A percentile compares a stretch with the other conserved stretches of the same genome.
phyloP scores from a whole-genome alignment of 1,140 invertebrate genomes.

The Lepidotrigona ventralis region DNA sequence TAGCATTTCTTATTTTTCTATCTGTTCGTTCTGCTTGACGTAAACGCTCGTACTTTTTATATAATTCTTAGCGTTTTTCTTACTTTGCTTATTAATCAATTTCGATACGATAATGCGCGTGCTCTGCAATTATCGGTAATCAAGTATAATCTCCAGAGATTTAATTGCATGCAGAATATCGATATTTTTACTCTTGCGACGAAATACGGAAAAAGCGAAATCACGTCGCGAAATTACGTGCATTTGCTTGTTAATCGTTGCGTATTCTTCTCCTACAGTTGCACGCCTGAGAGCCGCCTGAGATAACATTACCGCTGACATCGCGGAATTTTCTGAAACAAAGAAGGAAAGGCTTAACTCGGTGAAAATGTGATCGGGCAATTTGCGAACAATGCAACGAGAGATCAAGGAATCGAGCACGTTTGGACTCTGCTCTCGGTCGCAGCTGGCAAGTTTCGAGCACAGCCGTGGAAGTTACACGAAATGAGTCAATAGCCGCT shows the following conservation, averaged over 20 bases:
- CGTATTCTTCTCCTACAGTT: not conserved
- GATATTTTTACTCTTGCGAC: not conserved
- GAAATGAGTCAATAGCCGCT: slow-evolving; percentile 59
- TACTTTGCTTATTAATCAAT: not conserved
- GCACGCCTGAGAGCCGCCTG: not conserved
- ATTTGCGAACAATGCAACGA: slow-evolving; percentile 44
- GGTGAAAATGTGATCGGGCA: slow-evolving; percentile 2
- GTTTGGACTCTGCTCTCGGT: slow-evolving; percentile 58
- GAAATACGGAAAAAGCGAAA: slow-evolving; percentile 11
- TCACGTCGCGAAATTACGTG: not conserved
- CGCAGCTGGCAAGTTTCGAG: slow-evolving; percentile 51
- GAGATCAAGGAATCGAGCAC: slow-evolving; percentile 16
- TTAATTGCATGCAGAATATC: not conserved
- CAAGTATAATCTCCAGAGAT: not conserved
- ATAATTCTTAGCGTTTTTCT: not conserved
- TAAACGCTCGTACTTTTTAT: not conserved
- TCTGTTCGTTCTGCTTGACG: not conserved
- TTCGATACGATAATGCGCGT: not conserved
- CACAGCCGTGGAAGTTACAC: slow-evolving; percentile 43
- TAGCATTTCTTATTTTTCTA: not conserved
- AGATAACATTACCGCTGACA: slow-evolving; percentile 48
- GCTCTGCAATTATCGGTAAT: not conserved
- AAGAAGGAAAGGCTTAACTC: slow-evolving; percentile 39
- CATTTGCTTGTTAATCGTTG: slow-evolving; percentile 4
- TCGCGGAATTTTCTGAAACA: slow-evolving; percentile 52